A percentile compares a stretch with the other conserved stretches of the same genome.
phyloP scores from a whole-genome alignment of 2,888 invertebrate species.

The Drosophila austrosaltans region DNA sequence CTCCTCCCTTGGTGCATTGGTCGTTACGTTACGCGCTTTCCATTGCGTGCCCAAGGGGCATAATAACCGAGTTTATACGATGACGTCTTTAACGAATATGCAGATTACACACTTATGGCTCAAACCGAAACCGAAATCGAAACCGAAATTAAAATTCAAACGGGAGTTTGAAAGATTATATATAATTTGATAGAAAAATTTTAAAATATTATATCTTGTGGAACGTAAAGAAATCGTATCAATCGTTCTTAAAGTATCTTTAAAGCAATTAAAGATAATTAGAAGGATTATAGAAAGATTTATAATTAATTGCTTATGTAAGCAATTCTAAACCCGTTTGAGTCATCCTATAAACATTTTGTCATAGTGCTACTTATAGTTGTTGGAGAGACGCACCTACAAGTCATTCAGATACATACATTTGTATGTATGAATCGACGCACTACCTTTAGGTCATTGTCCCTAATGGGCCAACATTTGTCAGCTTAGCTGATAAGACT shows the following conservation, averaged over 20 bases:
- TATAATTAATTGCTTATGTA: too few relatives aligned
- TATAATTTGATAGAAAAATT: neutral
- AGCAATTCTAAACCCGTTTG: neutral
- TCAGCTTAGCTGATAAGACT: conserved; percentile 64
- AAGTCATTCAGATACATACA: neutral
- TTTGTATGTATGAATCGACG: neutral
- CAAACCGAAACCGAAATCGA: neutral
- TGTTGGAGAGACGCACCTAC: conserved; percentile 1
- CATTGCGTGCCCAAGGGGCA: conserved; percentile 38
- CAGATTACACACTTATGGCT: neutral
- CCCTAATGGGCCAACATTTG: conserved; percentile 57
- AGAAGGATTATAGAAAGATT: too few relatives aligned
- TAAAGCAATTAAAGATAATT: too few relatives aligned
- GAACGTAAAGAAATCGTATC: too few relatives aligned
- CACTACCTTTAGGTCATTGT: conserved; percentile 29
- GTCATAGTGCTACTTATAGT: neutral
- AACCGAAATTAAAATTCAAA: neutral
- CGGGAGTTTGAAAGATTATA: neutral
- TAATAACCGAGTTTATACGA: conserved; percentile 30
- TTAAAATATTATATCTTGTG: neutral
- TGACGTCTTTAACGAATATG: neutral
- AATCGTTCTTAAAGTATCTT: too few relatives aligned
- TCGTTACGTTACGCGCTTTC: conserved; percentile 44
- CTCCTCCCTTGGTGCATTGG: conserved; percentile 25
- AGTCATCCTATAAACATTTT: conserved; percentile 21